phyloP scores from a whole-genome alignment of 2,888 invertebrate species.

The Cosmia pyralina region DNA sequence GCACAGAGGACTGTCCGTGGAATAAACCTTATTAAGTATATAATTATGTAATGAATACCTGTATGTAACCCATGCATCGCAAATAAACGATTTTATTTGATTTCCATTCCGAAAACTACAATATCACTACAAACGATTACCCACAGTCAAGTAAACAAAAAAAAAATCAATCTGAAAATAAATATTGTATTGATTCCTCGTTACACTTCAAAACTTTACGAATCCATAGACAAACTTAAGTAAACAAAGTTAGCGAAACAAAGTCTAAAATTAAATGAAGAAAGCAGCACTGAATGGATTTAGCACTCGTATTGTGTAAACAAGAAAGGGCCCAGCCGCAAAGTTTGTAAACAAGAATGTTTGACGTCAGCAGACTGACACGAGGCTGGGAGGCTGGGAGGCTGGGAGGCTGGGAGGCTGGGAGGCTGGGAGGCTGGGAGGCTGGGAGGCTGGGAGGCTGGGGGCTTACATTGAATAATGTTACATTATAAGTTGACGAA shows the following conservation, averaged over 20 bases:
- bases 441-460: neutral
- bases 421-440: neutral
- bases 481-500: conserved; percentile 2
- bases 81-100: too few relatives aligned
- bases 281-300: conserved; percentile 34
- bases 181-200: neutral
- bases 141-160: too few relatives aligned
- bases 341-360: conserved; percentile 49
- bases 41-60: too few relatives aligned
- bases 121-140: too few relatives aligned
- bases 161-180: neutral
- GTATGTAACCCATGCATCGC: too few relatives aligned
- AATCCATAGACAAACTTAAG: conserved; percentile 18
- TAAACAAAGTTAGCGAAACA: conserved; percentile 21
- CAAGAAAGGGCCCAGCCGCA: conserved; percentile 27
- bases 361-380: conserved; percentile 47
- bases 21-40: too few relatives aligned
- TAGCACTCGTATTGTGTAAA: conserved; percentile 32
- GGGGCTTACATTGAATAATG: conserved; percentile 28
- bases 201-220: neutral
- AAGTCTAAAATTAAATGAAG: conserved; percentile 31
- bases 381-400: conserved; percentile 14
- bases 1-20: too few relatives aligned
- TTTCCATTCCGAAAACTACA: too few relatives aligned
- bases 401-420: neutral